phyloP scores from a whole-genome alignment of 2,797 vertebrate genomes.

The Cyprinodon diabolis region DNA sequence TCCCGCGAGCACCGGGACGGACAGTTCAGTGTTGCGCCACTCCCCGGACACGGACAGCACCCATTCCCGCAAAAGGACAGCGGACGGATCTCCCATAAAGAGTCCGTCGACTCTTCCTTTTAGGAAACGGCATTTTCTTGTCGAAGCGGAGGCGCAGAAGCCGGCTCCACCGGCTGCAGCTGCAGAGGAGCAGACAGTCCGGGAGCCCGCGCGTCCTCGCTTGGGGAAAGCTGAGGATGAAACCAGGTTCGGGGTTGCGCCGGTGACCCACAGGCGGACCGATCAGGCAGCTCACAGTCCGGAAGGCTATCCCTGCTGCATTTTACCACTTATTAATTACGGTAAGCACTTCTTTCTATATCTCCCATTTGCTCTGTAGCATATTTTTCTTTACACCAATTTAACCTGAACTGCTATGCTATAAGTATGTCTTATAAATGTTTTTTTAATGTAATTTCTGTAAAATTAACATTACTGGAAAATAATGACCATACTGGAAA shows the following conservation, averaged over 20 bases:
- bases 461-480: not conserved
- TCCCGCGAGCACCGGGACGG: conserved; percentile 35
- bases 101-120: conserved; percentile 69
- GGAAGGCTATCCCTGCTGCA: conserved; percentile 7
- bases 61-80: conserved; percentile 31
- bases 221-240: conserved; percentile 11
- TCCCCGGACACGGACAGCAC: conserved; percentile 5
- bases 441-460: not conserved
- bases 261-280: conserved; percentile 15
- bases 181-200: not conserved
- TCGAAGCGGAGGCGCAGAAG: conserved; percentile 41
- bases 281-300: conserved; percentile 10
- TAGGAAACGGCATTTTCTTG: conserved; percentile 76
- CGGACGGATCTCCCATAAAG: conserved; percentile 39
- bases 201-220: not conserved
- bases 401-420: not conserved
- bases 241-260: not conserved
- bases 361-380: not conserved
- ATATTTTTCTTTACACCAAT: not conserved
- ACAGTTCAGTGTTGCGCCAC: conserved; percentile 7
- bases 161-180: conserved; percentile 22
- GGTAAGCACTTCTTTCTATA: conserved; percentile 42
- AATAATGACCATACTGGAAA: no score
- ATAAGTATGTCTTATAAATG: not conserved
- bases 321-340: conserved; percentile 25